Conservation (phyloP, 2,113 vertebrate genomes). For the Corydoras sp. region DNA sequence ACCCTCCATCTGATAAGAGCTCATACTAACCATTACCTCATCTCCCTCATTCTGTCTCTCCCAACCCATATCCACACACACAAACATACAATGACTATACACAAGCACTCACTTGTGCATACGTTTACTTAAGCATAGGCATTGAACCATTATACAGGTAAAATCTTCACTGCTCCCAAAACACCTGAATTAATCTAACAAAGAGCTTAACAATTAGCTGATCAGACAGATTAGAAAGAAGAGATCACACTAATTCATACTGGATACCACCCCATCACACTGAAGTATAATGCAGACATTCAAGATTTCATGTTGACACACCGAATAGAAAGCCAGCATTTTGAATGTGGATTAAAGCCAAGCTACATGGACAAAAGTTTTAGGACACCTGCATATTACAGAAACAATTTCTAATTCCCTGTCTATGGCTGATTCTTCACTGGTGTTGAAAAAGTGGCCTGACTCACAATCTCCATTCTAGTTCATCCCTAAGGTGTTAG, state of each 20-base stretch:
- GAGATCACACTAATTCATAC: not conserved
- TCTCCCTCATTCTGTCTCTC: slow-evolving; percentile 2
- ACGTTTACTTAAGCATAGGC: slow-evolving; percentile 29
- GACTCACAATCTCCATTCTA: no score
- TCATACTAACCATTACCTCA: slow-evolving; percentile 40
- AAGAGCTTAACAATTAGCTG: slow-evolving; percentile 19
- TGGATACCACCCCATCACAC: not conserved
- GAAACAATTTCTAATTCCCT: no score
- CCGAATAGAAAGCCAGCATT: no score
- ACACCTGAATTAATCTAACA: slow-evolving; percentile 15
- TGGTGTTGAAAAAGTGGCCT: no score
- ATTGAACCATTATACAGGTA: slow-evolving; percentile 24
- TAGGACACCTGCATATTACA: no score
- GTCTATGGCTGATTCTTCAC: no score
- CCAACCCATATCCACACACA: not conserved
- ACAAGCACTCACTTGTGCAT: slow-evolving; percentile 34
- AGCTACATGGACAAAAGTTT: no score
- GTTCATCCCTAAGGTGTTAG: no score
- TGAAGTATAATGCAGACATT: no score
- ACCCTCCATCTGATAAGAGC: slow-evolving; percentile 44
- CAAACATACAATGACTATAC: slow-evolving; percentile 22
- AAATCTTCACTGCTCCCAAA: slow-evolving; percentile 17
- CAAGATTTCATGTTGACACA: no score
- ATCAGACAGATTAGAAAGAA: slow-evolving; percentile 21
- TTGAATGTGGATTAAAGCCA: no score